Conservation (phyloP, 2,888 invertebrate species). For the Hypena proboscidalis region DNA sequence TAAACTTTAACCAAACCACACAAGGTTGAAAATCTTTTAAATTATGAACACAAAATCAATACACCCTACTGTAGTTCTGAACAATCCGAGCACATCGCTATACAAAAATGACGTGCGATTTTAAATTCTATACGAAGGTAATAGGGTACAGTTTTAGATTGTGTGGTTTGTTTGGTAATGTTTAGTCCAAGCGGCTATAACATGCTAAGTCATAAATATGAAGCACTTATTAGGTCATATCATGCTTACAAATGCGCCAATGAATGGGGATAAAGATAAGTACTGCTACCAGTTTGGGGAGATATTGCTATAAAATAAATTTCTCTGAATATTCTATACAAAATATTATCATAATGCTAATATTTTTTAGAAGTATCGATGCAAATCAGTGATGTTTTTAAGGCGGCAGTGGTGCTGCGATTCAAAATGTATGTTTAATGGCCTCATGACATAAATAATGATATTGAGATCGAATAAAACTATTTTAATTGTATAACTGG, state of each 20-base stretch:
- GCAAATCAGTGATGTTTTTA: no score
- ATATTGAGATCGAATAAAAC: no score
- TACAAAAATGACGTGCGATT: slow-evolving; percentile 25
- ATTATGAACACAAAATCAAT: slow-evolving; percentile 54
- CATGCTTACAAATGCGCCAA: slow-evolving; percentile 44
- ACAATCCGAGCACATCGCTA: slow-evolving; percentile 41
- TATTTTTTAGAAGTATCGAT: no score
- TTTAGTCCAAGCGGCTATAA: slow-evolving; percentile 57
- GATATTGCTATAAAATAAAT: background rate
- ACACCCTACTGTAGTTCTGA: slow-evolving; percentile 50
- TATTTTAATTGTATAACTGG: no score
- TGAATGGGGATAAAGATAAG: slow-evolving; percentile 41
- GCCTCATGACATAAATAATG: no score
- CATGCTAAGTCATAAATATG: slow-evolving; percentile 62
- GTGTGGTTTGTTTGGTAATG: slow-evolving; percentile 26
- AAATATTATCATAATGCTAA: no score
- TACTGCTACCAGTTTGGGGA: slow-evolving; percentile 8
- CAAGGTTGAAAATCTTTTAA: slow-evolving; percentile 21
- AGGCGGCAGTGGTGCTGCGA: no score
- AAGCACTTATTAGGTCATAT: slow-evolving; percentile 56
- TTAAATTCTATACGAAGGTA: slow-evolving; percentile 26
- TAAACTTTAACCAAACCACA: slow-evolving; percentile 8
- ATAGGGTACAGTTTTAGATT: slow-evolving; percentile 21
- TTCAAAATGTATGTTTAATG: no score
- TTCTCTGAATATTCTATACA: no score